Evolutionary conservation across 2,113 vertebrate species (phyloP).

Genomic region (Salvelinus namaycush): DNA sequence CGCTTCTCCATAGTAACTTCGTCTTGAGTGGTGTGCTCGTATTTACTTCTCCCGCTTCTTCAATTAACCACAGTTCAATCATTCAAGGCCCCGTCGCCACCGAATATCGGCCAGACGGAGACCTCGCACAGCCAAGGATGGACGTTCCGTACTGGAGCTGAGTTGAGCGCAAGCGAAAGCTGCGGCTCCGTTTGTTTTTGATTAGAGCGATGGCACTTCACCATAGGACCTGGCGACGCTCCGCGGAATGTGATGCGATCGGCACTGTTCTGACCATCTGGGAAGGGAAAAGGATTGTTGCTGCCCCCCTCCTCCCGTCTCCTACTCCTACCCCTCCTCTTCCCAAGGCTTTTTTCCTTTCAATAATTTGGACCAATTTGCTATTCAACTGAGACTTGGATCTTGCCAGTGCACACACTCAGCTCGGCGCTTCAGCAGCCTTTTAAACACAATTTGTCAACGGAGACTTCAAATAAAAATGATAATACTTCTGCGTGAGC

Average conservation of each 20-base stretch:
- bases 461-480: too few relatives aligned
- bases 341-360: constrained; percentile 49
- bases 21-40: constrained; percentile 37
- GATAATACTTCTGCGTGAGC: background rate
- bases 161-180: constrained; percentile 32
- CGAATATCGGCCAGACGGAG: constrained; percentile 21
- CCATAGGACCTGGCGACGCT: constrained; percentile 34
- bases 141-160: constrained; percentile 5
- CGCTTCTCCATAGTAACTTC: constrained; percentile 65
- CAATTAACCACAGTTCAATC: constrained; percentile 32
- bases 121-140: constrained; percentile 14
- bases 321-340: constrained; percentile 14
- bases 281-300: constrained; percentile 43
- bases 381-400: constrained; percentile 57
- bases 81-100: constrained; percentile 62
- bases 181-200: constrained; percentile 27
- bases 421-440: background rate
- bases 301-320: constrained; percentile 32
- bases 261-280: constrained; percentile 57
- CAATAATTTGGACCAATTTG: constrained; percentile 35
- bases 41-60: constrained; percentile 29
- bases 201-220: constrained; percentile 44
- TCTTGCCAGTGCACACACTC: constrained; percentile 27
- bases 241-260: constrained; percentile 54
- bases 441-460: too few relatives aligned